These are phyloP conservation scores for Pseudois nayaur DNA, from an alignment of 2,113 vertebrate species.

Conservation along the genomic window DNA sequence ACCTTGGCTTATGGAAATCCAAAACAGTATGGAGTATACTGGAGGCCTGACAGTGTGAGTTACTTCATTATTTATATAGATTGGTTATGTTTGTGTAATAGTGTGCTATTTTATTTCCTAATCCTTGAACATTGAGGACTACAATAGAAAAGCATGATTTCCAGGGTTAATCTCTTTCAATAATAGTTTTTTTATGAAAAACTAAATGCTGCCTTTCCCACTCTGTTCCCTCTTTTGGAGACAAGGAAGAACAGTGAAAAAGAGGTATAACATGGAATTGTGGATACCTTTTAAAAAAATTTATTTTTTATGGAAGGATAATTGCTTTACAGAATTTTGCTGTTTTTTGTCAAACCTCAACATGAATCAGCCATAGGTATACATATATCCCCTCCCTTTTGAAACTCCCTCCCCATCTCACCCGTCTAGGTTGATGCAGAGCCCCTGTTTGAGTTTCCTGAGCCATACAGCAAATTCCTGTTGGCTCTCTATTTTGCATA, in stretches of 20 bases:
- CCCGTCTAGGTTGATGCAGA: background rate
- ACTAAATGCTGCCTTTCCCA: background rate
- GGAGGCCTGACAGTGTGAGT: constrained; percentile 25
- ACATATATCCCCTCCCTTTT: background rate
- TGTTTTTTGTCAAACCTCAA: background rate
- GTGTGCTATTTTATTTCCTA: constrained; percentile 13
- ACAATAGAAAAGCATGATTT: background rate
- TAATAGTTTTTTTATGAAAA: background rate
- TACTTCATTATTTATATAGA: background rate
- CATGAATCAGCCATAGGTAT: background rate
- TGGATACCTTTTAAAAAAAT: background rate
- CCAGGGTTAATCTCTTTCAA: background rate
- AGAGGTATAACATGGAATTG: background rate
- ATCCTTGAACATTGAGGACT: background rate
- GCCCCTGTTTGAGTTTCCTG: background rate
- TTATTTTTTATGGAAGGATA: background rate
- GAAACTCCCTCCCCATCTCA: background rate
- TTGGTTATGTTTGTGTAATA: background rate
- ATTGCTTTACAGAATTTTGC: background rate
- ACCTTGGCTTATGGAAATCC: background rate
- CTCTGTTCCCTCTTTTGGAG: background rate
- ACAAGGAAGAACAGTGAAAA: background rate
- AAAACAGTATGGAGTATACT: background rate
- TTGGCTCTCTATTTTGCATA: background rate
- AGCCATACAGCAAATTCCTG: background rate